Conservation (phyloP, 1,140 invertebrate species). For the Heliothis subflexa region DNA sequence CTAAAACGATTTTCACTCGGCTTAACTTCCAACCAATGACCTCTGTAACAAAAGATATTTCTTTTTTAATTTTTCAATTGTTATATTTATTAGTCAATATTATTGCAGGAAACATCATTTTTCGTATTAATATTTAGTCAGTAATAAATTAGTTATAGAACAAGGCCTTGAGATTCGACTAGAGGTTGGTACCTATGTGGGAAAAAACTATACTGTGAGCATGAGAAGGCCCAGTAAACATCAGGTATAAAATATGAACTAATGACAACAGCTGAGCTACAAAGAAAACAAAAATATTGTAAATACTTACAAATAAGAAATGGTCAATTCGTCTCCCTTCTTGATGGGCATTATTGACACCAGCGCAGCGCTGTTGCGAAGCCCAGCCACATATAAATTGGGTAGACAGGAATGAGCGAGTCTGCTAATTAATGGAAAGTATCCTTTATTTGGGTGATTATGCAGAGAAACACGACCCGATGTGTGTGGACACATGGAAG, state of each 20-base stretch:
- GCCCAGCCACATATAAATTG: not conserved
- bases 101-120: no score
- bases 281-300: not conserved
- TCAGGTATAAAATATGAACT: no score
- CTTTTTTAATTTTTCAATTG: not conserved
- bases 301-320: not conserved
- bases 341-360: not conserved
- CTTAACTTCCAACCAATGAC: not conserved
- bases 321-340: not conserved
- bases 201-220: no score
- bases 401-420: not conserved
- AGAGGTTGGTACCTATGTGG: no score
- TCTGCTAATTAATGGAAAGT: not conserved
- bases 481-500: no score
- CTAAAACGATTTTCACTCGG: not conserved
- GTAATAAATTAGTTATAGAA: no score
- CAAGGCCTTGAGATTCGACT: not conserved
- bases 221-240: no score
- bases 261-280: not conserved
- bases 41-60: constrained; percentile 5
- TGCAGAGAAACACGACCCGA: not conserved
- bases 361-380: constrained; percentile 1
- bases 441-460: not conserved
- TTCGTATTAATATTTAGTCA: no score
- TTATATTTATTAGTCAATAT: no score